Evolutionary conservation across 2,888 invertebrate genomes (phyloP).

Genomic region (Nymphalis urticae): DNA sequence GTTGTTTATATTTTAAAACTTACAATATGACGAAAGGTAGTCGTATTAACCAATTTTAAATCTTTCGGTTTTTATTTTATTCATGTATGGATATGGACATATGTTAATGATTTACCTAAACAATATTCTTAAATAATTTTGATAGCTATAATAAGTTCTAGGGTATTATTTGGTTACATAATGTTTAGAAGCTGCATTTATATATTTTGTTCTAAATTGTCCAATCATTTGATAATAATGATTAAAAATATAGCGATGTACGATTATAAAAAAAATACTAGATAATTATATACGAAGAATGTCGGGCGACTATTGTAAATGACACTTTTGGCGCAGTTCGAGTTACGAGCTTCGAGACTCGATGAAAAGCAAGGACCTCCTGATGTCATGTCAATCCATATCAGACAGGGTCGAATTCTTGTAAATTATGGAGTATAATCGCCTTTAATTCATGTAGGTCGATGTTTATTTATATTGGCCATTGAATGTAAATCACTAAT

Average conservation of each 20-base stretch:
- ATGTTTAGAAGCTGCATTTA: too few relatives aligned
- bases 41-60: too few relatives aligned
- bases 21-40: not conserved
- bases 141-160: too few relatives aligned
- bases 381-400: slow-evolving; percentile 15
- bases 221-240: too few relatives aligned
- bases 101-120: too few relatives aligned
- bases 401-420: slow-evolving; percentile 28
- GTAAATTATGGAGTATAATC: slow-evolving; percentile 13
- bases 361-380: slow-evolving; percentile 22
- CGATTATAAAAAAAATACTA: not conserved
- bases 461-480: slow-evolving; percentile 51
- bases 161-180: too few relatives aligned
- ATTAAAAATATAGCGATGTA: too few relatives aligned
- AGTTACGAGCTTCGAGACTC: not conserved
- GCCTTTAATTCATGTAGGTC: slow-evolving; percentile 29
- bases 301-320: not conserved
- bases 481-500: slow-evolving; percentile 55
- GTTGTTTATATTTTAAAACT: slow-evolving; percentile 6
- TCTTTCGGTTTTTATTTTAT: not conserved
- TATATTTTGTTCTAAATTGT: too few relatives aligned
- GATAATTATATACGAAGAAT: not conserved
- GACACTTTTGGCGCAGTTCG: slow-evolving; percentile 15
- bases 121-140: too few relatives aligned
- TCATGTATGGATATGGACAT: too few relatives aligned